A percentile compares a stretch with the other conserved stretches of the same genome.
Conservation (phyloP, 2,113 vertebrate genomes). For the Phalacrocorax brasilianus region DNA sequence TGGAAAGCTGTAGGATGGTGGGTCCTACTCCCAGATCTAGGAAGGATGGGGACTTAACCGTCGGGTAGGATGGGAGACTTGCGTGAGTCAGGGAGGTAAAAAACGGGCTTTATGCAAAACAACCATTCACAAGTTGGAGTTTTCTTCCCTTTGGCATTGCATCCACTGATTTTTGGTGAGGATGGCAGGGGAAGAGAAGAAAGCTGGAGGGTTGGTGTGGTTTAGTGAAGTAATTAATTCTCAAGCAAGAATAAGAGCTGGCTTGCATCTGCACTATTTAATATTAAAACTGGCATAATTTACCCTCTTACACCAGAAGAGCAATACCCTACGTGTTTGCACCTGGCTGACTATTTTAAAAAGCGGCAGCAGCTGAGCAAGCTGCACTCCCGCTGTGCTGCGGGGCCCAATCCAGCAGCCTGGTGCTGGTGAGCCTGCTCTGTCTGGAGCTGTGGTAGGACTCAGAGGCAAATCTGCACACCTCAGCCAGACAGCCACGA, state of each 20-base stretch:
- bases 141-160: neutral
- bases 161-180: neutral
- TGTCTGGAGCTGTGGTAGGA: neutral
- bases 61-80: neutral
- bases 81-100: neutral
- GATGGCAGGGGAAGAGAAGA: neutral
- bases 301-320: neutral
- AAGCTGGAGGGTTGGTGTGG: neutral
- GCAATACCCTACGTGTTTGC: neutral
- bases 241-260: neutral
- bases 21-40: neutral
- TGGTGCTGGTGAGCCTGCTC: accelerated
- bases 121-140: neutral
- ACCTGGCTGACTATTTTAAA: neutral
- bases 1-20: neutral
- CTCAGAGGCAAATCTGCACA: neutral
- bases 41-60: neutral
- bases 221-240: neutral
- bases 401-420: neutral
- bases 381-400: neutral
- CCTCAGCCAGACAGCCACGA: neutral
- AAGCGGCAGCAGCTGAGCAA: neutral
- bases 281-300: neutral
- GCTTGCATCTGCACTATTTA: neutral
- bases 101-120: neutral